Conservation (phyloP, 92 coral and sea anemone genomes). For the Heliopora coerulea region DNA sequence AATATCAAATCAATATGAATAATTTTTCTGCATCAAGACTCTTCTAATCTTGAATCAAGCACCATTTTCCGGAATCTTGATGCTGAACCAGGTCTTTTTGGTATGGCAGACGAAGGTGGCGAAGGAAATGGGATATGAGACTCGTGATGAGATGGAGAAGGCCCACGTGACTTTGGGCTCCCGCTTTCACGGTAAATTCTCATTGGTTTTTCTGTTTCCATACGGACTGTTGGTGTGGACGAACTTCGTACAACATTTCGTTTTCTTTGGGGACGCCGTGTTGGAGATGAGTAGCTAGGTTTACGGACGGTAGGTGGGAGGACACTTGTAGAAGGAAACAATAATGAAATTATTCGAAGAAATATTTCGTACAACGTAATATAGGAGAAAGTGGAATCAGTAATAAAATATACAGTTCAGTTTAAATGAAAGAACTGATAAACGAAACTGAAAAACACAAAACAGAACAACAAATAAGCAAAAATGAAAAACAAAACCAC, state of each 20-base stretch:
- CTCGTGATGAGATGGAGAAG: slow-evolving; percentile 49
- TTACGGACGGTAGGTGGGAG: slow-evolving; percentile 18
- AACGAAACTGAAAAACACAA: too few species aligned
- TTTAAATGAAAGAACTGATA: too few species aligned
- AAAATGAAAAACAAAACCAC: neutral
- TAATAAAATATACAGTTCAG: neutral
- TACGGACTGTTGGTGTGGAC: neutral
- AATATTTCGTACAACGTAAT: too few species aligned
- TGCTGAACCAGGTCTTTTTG: slow-evolving; percentile 69
- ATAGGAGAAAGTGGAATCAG: too few species aligned
- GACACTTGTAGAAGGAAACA: too few species aligned
- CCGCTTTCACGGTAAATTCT: neutral
- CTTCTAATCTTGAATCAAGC: slow-evolving; percentile 41
- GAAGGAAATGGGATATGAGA: slow-evolving; percentile 70
- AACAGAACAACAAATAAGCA: too few species aligned
- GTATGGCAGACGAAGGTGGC: slow-evolving; percentile 85
- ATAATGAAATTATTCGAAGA: too few species aligned
- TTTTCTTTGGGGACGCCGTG: slow-evolving; percentile 10
- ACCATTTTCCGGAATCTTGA: slow-evolving; percentile 84
- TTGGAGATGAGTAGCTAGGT: slow-evolving; percentile 10
- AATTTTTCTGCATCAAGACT: neutral
- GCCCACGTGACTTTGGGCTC: neutral
- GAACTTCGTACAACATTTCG: slow-evolving; percentile 27
- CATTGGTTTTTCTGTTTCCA: neutral
- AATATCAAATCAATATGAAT: too few species aligned